Evolutionary conservation across 2,797 vertebrate species (phyloP).

Genomic region (Leptatherina wallacei): DNA sequence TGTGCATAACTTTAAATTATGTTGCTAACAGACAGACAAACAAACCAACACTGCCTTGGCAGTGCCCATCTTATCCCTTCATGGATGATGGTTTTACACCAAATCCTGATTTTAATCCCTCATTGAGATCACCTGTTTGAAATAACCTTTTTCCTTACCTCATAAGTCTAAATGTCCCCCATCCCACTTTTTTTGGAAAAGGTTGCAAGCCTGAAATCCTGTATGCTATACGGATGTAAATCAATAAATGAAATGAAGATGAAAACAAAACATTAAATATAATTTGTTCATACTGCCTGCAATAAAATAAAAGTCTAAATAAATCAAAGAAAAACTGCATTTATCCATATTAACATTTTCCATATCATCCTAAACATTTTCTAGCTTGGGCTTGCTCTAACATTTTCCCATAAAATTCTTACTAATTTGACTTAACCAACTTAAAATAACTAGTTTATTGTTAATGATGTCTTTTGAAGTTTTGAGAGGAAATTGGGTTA

Average conservation of each 20-base stretch:
- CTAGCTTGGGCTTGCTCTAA: neutral
- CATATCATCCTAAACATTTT: neutral
- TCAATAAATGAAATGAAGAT: no score
- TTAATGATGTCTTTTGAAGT: conserved; percentile 40
- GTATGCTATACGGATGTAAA: no score
- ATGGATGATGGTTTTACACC: no score
- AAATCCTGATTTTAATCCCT: no score
- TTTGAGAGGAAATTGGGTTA: conserved; percentile 68
- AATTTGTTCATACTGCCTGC: neutral
- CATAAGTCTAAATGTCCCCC: no score
- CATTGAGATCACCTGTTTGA: no score
- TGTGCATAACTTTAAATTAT: no score
- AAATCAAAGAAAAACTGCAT: conserved; percentile 52
- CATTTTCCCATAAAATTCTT: conserved; percentile 24
- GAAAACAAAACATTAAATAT: neutral
- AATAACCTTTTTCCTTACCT: no score
- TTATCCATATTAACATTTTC: neutral
- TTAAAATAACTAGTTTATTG: conserved; percentile 46
- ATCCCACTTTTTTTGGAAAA: neutral
- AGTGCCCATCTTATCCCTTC: no score
- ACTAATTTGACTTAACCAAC: conserved; percentile 28
- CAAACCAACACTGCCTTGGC: no score
- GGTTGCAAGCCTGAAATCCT: neutral
- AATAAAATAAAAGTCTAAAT: neutral
- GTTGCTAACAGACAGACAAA: no score